These are phyloP conservation scores for Melitaea cinxia DNA, from an alignment of 1,140 invertebrate species.

Conservation along the genomic window DNA sequence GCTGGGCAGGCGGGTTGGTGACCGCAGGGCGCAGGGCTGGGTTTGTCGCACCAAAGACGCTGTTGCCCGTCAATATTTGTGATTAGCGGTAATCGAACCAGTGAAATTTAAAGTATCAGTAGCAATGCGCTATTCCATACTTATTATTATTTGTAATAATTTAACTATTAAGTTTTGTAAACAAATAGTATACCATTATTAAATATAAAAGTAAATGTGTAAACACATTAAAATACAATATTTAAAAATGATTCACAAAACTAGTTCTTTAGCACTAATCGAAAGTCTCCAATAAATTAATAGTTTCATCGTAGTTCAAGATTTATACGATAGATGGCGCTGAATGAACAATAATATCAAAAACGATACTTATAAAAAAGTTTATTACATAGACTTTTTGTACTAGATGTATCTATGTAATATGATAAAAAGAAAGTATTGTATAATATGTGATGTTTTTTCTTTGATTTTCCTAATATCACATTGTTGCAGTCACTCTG, in stretches of 20 bases:
- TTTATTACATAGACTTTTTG: background rate
- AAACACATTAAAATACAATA: background rate
- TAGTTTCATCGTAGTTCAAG: background rate
- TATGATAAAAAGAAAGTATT: background rate
- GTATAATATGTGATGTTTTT: background rate
- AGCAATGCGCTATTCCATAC: too few species aligned
- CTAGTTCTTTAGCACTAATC: background rate
- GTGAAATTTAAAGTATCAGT: too few species aligned
- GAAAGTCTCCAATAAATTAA: background rate
- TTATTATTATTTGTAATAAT: too few species aligned
- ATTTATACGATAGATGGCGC: conserved; percentile 9
- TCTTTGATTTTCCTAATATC: conserved; percentile 28
- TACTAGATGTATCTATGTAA: background rate
- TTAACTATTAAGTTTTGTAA: too few species aligned
- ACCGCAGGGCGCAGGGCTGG: too few species aligned
- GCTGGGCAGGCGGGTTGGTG: too few species aligned
- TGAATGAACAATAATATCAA: background rate
- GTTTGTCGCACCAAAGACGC: too few species aligned
- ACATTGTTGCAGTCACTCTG: conserved; percentile 20
- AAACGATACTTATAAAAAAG: background rate
- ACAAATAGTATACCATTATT: too few species aligned
- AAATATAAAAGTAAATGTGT: background rate
- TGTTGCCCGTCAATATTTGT: too few species aligned
- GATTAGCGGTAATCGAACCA: too few species aligned
- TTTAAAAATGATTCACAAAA: background rate